Base-by-base conservation (phyloP, 2,888 invertebrate species). In the Brachyptera risi region DNA sequence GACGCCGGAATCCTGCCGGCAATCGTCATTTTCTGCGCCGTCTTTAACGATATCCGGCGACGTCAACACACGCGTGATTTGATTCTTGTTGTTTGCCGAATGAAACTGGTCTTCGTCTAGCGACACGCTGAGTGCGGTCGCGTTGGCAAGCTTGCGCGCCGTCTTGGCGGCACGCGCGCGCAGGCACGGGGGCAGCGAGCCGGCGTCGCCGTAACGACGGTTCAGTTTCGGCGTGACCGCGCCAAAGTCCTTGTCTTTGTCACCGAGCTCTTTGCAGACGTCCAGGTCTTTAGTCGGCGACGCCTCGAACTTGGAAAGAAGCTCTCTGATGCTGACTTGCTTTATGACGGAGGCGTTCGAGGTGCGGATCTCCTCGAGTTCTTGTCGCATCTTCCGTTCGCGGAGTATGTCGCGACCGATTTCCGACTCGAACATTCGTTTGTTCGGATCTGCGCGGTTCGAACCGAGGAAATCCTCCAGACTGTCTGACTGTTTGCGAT, bases 21-120 rank as follows among this genome's bases (percentile, higher is more conserved):
- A n/a, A n/a, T n/a, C n/a, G n/a, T n/a, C n/a, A n/a, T n/a, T n/a
- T 13, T 19, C 13, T 7, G 40, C 27, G n/a, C 19, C 58, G 4
- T 31, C 35, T n/a, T 37, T 31, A 47, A 63, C 65, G 21, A 68
- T 65, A 61, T 69, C 69, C 23, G 69, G 69, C 15, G 68, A 69
- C 11, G 69, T 69, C 40, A 65, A 67, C 4, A 68, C 68, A 42
- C 69, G 64, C 17, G 67, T 63, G n/a, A 69, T 59, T n/a, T n/a
- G n/a, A n/a, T n/a, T n/a, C 15, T 56, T 65, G 24, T 65, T 61
- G 23, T 60, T 64, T 24, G 40, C 60, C 3, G 64, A 57, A n/a
- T 31, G 65, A 67, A 89, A 88, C 11, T 86, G 87, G 66, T 85
- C 86, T 68, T 88, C 88, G 72, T 88, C 88, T 59, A 88, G 72